Evolutionary conservation across 2,797 vertebrate species (phyloP).

Genomic region (Spondyliosoma cantharus): DNA sequence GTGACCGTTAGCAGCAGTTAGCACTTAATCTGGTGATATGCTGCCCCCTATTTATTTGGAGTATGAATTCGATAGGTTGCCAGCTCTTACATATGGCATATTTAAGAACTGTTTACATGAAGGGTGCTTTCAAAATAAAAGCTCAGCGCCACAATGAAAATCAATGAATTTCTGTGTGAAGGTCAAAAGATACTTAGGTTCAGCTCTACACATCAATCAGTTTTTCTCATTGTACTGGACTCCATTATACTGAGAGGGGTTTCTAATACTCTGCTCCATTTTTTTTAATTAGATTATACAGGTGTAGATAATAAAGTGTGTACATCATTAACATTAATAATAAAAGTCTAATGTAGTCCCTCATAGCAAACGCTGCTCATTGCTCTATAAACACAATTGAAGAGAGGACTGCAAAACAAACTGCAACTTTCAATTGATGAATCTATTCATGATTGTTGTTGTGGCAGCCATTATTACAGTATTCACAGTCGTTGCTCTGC

Average conservation of each 20-base stretch:
- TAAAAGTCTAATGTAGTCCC: neutral
- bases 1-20: no score
- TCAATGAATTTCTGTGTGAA: neutral
- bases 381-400: neutral
- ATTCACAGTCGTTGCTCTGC: conserved; percentile 40
- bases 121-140: conserved; percentile 11
- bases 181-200: neutral
- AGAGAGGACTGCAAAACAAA: conserved; percentile 4
- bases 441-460: conserved; percentile 14
- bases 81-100: no score
- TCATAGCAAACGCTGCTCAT: neutral
- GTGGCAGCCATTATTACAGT: conserved; percentile 15
- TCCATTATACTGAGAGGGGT: neutral
- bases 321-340: no score
- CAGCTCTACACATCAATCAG: neutral
- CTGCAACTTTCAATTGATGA: neutral
- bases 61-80: no score
- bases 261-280: neutral
- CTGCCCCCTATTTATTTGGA: no score
- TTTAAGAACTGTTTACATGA: neutral
- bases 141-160: neutral
- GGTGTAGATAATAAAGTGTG: neutral
- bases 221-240: neutral
- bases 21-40: no score
- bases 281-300: neutral